These are phyloP conservation scores for Salvelinus sp. DNA, from an alignment of 2,113 vertebrate genomes.

Conservation along the genomic window DNA sequence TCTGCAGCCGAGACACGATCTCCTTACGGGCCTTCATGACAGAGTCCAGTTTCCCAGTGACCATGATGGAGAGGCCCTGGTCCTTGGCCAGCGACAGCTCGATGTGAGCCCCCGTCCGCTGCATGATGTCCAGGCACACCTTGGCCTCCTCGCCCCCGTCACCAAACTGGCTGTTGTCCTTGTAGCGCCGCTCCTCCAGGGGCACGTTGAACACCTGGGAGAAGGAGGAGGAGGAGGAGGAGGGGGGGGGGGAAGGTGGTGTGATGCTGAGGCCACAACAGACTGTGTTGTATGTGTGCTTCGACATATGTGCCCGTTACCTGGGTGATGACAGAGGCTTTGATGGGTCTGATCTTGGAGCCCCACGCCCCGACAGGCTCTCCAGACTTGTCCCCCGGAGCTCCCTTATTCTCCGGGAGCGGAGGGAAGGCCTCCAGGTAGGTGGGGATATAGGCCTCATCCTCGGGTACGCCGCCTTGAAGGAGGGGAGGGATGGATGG, in stretches of 20 bases:
- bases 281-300: background rate
- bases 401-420: constrained; percentile 72
- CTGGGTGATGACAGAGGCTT: constrained; percentile 79
- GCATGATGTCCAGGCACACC: constrained; percentile 81
- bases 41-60: constrained; percentile 79
- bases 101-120: constrained; percentile 79
- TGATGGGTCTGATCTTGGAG: constrained; percentile 77
- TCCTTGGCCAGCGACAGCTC: constrained; percentile 82
- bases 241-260: background rate
- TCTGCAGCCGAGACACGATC: constrained; percentile 79
- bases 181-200: constrained; percentile 80
- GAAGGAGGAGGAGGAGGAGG: background rate
- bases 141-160: constrained; percentile 78
- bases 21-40: constrained; percentile 83
- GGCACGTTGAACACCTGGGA: constrained; percentile 78
- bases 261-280: background rate
- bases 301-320: constrained; percentile 45
- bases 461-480: constrained; percentile 75
- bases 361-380: constrained; percentile 70
- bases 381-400: constrained; percentile 70
- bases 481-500: constrained; percentile 1
- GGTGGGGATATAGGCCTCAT: constrained; percentile 78
- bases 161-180: constrained; percentile 82
- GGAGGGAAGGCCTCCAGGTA: constrained; percentile 79
- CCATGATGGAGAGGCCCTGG: constrained; percentile 82